Evolutionary conservation across 2,888 invertebrate species (phyloP).

Genomic region (Heliconius ethilla): DNA sequence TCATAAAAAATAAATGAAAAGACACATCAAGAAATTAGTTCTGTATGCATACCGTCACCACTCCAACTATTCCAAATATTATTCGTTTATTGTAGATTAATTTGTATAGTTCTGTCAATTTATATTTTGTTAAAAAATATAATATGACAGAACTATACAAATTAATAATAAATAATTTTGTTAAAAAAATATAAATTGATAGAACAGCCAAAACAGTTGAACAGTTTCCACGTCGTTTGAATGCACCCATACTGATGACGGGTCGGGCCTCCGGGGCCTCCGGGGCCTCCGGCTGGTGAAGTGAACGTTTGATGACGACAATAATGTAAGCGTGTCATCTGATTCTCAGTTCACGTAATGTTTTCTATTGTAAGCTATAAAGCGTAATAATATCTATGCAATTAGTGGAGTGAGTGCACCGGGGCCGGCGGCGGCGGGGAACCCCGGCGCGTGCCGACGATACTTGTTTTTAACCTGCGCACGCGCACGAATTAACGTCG

Average conservation of each 20-base stretch:
- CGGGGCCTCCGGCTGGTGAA: neutral
- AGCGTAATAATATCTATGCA: neutral
- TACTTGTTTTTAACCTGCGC: neutral
- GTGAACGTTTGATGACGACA: neutral
- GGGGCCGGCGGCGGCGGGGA: slow-evolving; percentile 23
- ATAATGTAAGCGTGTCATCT: neutral
- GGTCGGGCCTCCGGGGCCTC: neutral
- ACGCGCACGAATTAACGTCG: neutral
- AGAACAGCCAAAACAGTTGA: neutral
- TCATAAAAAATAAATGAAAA: neutral
- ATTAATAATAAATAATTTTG: no score
- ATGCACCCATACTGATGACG: neutral
- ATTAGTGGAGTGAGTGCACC: neutral
- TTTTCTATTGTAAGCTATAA: neutral
- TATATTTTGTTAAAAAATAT: no score
- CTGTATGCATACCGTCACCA: no score
- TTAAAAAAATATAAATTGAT: no score
- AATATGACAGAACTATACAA: no score
- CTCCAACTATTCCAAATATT: neutral
- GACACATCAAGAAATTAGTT: no score
- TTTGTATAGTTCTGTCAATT: no score
- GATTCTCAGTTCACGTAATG: neutral
- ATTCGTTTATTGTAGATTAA: neutral
- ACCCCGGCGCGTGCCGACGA: slow-evolving; percentile 35
- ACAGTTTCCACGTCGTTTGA: neutral